Evolutionary conservation across 2,888 invertebrate species (phyloP).

Genomic region (Drosophila quinaria): DNA sequence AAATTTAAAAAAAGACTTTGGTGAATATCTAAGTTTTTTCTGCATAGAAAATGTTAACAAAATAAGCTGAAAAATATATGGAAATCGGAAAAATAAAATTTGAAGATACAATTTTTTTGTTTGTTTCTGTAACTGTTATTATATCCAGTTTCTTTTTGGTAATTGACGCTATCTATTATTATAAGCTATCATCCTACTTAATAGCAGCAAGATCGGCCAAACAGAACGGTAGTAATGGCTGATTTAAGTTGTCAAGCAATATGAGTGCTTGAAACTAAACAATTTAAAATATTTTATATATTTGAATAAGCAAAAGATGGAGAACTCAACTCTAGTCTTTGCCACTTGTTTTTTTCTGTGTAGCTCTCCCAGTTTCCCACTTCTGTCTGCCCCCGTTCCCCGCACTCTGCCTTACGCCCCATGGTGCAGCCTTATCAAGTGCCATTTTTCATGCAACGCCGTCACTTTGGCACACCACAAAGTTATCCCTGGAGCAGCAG

Average conservation of each 20-base stretch:
- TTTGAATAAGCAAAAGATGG: neutral
- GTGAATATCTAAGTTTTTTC: no score
- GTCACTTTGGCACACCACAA: slow-evolving; percentile 70
- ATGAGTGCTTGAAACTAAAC: neutral
- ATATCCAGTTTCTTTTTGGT: no score
- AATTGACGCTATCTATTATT: neutral
- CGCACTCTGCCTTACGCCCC: neutral
- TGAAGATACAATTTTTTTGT: no score
- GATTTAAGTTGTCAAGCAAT: neutral
- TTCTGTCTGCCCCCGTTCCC: neutral
- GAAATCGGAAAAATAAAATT: no score
- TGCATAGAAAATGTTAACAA: no score
- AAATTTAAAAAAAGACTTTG: no score
- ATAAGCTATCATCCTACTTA: no score
- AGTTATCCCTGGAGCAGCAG: slow-evolving; percentile 58
- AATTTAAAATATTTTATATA: neutral
- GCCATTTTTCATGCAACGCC: slow-evolving; percentile 78
- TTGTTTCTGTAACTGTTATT: no score
- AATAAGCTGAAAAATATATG: no score
- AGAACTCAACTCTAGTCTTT: neutral
- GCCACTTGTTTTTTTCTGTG: neutral
- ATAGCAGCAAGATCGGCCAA: no score
- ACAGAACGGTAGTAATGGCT: neutral
- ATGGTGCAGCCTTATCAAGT: slow-evolving; percentile 67
- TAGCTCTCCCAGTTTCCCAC: neutral